phyloP scores from a whole-genome alignment of 2,113 vertebrate genomes.

The Rhadina sibilatrix region DNA sequence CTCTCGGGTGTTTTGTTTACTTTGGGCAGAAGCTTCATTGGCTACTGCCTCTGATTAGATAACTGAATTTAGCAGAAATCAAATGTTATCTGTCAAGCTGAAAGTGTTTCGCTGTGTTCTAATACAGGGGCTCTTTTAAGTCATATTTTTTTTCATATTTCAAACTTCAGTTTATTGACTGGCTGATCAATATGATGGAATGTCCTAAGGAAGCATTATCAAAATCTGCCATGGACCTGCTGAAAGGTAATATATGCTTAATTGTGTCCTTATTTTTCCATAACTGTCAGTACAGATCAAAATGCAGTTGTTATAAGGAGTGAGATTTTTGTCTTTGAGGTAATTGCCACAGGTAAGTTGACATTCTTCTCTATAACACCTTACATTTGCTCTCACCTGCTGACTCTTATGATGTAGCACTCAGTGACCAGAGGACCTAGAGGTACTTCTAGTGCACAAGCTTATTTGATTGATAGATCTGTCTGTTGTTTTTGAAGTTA shows the following conservation, averaged over 20 bases:
- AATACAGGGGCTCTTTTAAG: not conserved
- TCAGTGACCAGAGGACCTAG: not conserved
- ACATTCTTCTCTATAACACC: not conserved
- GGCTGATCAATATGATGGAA: slow-evolving; percentile 86
- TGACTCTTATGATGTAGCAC: fast-evolving
- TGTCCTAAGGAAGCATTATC: slow-evolving; percentile 79
- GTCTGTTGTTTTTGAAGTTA: not conserved
- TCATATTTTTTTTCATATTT: slow-evolving; percentile 1
- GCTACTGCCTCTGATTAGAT: not conserved
- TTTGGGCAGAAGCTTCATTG: not conserved
- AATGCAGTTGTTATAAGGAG: not conserved
- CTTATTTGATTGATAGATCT: not conserved
- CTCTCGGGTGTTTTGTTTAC: not conserved
- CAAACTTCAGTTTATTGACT: slow-evolving; percentile 88
- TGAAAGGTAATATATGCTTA: slow-evolving; percentile 82
- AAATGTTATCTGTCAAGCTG: not conserved
- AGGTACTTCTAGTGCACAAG: not conserved
- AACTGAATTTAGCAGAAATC: not conserved
- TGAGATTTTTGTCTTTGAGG: not conserved
- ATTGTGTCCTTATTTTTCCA: not conserved
- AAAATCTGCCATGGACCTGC: slow-evolving; percentile 59
- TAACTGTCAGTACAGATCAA: not conserved
- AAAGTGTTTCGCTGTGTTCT: not conserved
- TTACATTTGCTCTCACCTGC: not conserved
- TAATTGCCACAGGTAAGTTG: not conserved